Evolutionary conservation across 1,140 invertebrate genomes (phyloP), one percentile per base, ranked within the genome.

Genomic region (Lepidostoma basale): DNA sequence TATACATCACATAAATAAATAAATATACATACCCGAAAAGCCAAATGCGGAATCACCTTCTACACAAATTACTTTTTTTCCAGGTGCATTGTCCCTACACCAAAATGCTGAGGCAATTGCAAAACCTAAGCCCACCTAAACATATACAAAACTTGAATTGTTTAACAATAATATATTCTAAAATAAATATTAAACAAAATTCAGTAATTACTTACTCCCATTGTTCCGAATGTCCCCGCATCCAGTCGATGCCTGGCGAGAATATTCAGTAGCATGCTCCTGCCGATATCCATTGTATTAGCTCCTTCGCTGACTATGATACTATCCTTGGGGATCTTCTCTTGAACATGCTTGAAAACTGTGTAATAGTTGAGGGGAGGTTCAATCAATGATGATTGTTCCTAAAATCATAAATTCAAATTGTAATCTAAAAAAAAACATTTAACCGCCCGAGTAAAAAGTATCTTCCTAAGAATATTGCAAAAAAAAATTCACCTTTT

Each of bases 201-300:
- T 54, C 2, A 14, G 25, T 2, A 2, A n/a, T 22, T 4, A 67
- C 72, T 74, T 72, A 85, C 95, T 12, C 96, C 96, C 96, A 98
- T 98, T 0, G 96, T 98, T 14, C 95, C 96, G 83, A 97, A 98
- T 10, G 96, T 96, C 12, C 91, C 92, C n/a, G 93, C 92, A 79
- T 94, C 95, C 23, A 95, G 80, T 39, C 96, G 86, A 78, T 97
- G 94, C 40, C 94, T 82, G 0, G 96, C 94, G 49, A 89, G 78
- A 62, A 86, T 84, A 76, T 98, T 97, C 2, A 90, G 80, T 14
- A 98, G 80, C 79, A 98, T 89, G 0, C 94, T 90, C 44, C 96
- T 86, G 2, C 96, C 95, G 76, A 98, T 98, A 75, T 98, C 96
- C 97, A 99, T 99, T 0, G 97, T 99, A 77, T 98, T 98, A 9